Conservation (phyloP, 2,888 invertebrate genomes). For the Amiota mariae region DNA sequence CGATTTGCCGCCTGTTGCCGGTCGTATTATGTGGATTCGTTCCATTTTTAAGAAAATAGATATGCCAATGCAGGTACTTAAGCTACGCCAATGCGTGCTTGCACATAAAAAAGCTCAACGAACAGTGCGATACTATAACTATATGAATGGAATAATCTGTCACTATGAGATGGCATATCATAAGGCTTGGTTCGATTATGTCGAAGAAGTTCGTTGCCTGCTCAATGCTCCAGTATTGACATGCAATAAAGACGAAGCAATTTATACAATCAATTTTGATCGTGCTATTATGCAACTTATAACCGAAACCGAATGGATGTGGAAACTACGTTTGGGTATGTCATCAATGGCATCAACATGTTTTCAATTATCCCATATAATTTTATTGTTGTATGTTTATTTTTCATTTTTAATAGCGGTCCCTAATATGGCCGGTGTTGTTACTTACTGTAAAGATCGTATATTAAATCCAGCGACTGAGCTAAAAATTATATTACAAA, state of each 20-base stretch:
- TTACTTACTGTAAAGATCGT: slow-evolving; percentile 82
- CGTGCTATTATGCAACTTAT: slow-evolving; percentile 82
- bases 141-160: slow-evolving; percentile 84
- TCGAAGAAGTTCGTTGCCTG: slow-evolving; percentile 78
- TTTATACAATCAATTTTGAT: slow-evolving; percentile 83
- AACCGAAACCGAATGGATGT: slow-evolving; percentile 87
- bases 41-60: slow-evolving; percentile 84
- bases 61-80: slow-evolving; percentile 79
- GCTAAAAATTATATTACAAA: slow-evolving; percentile 78
- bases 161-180: slow-evolving; percentile 90
- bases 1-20: slow-evolving; percentile 86
- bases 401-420: slow-evolving; percentile 74
- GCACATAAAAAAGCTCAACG: slow-evolving; percentile 81
- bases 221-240: slow-evolving; percentile 81
- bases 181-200: slow-evolving; percentile 85
- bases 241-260: slow-evolving; percentile 79
- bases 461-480: slow-evolving; percentile 78
- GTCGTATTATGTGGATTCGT: slow-evolving; percentile 88
- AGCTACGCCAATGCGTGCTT: slow-evolving; percentile 73
- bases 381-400: not conserved
- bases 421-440: slow-evolving; percentile 83
- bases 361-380: not conserved
- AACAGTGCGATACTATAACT: slow-evolving; percentile 85
- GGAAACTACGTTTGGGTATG: slow-evolving; percentile 81
- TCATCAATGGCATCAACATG: slow-evolving; percentile 31